Evolutionary conservation across 2,888 invertebrate genomes (phyloP), one percentile per base, ranked within the genome.

Genomic region (Flabesymbios commensalis): DNA sequence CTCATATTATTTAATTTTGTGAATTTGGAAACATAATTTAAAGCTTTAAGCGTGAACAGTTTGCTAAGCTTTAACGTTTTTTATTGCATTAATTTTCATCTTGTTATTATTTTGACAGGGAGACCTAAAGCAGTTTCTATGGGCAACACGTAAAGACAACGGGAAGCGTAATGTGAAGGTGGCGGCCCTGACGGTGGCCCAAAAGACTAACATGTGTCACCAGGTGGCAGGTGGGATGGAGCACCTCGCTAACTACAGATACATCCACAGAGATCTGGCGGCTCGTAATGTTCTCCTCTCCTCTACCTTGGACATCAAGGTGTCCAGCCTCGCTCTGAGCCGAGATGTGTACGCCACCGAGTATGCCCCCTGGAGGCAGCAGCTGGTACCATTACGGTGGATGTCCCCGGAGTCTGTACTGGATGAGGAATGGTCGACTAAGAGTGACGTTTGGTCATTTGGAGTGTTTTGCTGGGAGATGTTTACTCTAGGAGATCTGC

Each of bases 371-470:
- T 71, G 71, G 58, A 71, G 70, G 62, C 75, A 77, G 57, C 70
- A 71, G 36, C 54, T 71, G 19, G 47, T 95, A 49, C 94, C 95
- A 0, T 84, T 95, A 14, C 88, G 96, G 71, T 96, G 96, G 96
- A 81, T 94, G 80, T 91, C 95, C 0, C 79, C 81, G 3, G 96
- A 97, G 81, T 93, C 93, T 1, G 90, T 93, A 1, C 86, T 90
- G 69, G 94, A 95, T 74, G 92, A 92, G 61, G 94, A 94, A 66
- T 94, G 89, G 81, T 93, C 94, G 17, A 91, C 91, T 45, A 94
- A 94, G 80, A 93, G 93, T 75, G 96, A 96, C 82, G 91, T 94
- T 0, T 96, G 93, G 84, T 90, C 94, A 71, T 95, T 90, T 78
- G 94, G 91, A 0, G 92, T 91, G 24, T 87, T 94, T 17, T 87